Evolutionary conservation across 1,140 invertebrate species (phyloP).

Genomic region (Brachionus paranguensis): DNA sequence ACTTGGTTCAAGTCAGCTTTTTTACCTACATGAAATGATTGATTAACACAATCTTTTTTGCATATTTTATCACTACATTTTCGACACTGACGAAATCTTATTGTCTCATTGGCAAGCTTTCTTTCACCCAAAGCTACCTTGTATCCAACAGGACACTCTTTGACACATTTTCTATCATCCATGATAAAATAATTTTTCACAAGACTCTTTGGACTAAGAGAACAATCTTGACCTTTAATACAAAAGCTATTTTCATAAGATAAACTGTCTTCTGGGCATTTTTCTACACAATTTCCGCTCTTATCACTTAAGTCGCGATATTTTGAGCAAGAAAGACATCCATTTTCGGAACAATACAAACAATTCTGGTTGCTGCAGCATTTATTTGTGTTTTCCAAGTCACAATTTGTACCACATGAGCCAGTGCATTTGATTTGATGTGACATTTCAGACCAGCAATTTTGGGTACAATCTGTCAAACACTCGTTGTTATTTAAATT

Average conservation of each 20-base stretch:
- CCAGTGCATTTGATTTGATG: not conserved
- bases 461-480: not conserved
- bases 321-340: not conserved
- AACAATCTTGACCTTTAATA: not conserved
- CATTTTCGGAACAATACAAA: not conserved
- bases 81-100: not conserved
- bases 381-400: not conserved
- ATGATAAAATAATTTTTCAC: not conserved
- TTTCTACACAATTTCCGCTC: not conserved
- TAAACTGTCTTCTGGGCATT: not conserved
- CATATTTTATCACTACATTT: not conserved
- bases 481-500: conserved; percentile 21
- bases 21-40: not conserved
- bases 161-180: not conserved
- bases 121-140: not conserved
- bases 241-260: conserved; percentile 1
- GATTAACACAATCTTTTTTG: not conserved
- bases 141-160: conserved; percentile 13
- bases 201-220: not conserved
- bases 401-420: not conserved
- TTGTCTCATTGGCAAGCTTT: not conserved
- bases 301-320: not conserved
- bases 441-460: not conserved
- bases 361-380: not conserved
- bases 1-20: not conserved